phyloP scores from a whole-genome alignment of 2,113 vertebrate species.

The Grantiella picta region DNA sequence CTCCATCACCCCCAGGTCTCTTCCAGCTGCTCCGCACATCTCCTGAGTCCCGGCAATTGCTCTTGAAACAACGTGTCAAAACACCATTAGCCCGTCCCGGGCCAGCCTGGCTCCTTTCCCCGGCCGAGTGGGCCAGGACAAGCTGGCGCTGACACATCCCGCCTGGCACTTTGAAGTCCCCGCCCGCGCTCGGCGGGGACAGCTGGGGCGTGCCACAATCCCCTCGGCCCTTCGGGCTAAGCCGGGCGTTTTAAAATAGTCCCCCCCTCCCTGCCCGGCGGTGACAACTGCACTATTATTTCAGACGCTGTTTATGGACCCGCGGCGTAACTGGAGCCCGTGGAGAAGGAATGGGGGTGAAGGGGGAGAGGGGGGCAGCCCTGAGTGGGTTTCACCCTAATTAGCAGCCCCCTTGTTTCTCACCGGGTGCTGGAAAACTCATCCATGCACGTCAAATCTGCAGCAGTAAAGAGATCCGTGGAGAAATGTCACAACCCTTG shows the following conservation, averaged over 20 bases:
- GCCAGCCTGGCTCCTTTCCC: background rate
- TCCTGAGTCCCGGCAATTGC: background rate
- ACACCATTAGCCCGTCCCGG: background rate
- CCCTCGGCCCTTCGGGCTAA: conserved; percentile 31
- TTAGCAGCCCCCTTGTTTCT: background rate
- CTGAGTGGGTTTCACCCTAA: background rate
- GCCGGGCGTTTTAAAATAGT: conserved; percentile 67
- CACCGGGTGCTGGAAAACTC: background rate
- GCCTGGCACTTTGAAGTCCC: conserved; percentile 36
- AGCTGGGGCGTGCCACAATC: conserved; percentile 61
- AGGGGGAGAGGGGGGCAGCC: background rate
- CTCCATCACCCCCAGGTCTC: background rate
- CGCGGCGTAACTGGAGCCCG: background rate
- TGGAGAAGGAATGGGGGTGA: background rate
- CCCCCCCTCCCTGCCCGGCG: background rate
- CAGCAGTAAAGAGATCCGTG: background rate
- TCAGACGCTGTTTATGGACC: conserved; percentile 20
- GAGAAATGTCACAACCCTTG: background rate
- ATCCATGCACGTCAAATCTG: fast-evolving
- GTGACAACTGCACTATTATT: conserved; percentile 72
- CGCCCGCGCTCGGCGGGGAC: background rate
- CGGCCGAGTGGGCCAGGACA: background rate
- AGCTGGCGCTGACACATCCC: conserved; percentile 8
- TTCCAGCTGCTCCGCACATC: conserved; percentile 35
- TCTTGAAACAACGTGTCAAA: conserved; percentile 12